phyloP scores from a whole-genome alignment of 2,797 vertebrate genomes.

The Esox lucius region DNA sequence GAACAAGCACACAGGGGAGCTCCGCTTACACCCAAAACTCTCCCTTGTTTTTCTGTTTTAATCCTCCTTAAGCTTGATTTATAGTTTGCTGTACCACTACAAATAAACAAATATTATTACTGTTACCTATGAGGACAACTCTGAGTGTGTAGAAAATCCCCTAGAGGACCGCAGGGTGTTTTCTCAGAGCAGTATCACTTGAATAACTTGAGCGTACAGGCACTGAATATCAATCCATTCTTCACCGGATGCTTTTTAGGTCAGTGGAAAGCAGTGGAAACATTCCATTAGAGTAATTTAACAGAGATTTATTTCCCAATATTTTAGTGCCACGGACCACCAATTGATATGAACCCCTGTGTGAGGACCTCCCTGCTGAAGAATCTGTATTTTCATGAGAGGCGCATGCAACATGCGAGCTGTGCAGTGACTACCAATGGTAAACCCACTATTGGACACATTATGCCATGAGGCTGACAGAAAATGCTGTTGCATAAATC shows the following conservation, averaged over 20 bases:
- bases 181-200: background rate
- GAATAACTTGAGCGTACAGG: background rate
- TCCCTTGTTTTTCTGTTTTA: constrained; percentile 37
- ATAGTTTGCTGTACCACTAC: background rate
- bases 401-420: too few relatives aligned
- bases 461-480: too few relatives aligned
- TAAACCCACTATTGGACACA: too few relatives aligned
- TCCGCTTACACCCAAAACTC: constrained; percentile 31
- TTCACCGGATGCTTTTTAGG: constrained; percentile 23
- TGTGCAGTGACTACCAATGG: too few relatives aligned
- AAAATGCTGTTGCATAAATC: too few relatives aligned
- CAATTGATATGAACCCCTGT: too few relatives aligned
- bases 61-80: constrained; percentile 20
- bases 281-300: too few relatives aligned
- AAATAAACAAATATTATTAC: constrained; percentile 36
- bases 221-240: background rate
- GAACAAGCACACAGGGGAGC: constrained; percentile 34
- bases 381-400: too few relatives aligned
- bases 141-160: background rate
- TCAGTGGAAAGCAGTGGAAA: background rate
- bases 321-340: too few relatives aligned
- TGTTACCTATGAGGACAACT: constrained; percentile 12
- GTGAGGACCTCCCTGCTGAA: too few relatives aligned
- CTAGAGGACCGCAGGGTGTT: background rate
- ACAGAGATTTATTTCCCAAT: too few relatives aligned